phyloP scores from a whole-genome alignment of 2,797 vertebrate genomes.

The Phrynocephalus forsythii region DNA sequence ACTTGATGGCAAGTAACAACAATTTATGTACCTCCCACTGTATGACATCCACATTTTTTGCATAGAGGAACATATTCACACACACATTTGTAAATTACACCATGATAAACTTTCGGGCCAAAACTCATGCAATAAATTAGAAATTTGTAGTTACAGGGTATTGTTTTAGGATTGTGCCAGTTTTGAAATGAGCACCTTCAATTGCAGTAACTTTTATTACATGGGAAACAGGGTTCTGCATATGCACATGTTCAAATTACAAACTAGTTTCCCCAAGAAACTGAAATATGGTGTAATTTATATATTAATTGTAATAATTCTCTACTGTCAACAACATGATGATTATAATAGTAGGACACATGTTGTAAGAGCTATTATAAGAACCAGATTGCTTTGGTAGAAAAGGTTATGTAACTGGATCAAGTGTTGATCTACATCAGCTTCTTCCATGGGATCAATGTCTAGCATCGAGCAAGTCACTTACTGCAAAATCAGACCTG shows the following conservation, averaged over 20 bases:
- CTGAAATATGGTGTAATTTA: too few relatives aligned
- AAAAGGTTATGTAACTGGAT: not conserved
- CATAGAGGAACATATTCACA: conserved; percentile 13
- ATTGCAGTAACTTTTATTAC: not conserved
- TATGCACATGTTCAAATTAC: too few relatives aligned
- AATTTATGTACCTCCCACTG: not conserved
- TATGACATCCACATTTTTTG: not conserved
- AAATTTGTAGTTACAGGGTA: not conserved
- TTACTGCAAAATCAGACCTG: not conserved
- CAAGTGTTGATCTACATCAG: not conserved
- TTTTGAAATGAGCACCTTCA: not conserved
- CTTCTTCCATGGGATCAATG: not conserved
- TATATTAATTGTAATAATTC: too few relatives aligned
- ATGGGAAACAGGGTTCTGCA: too few relatives aligned
- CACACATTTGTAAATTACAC: not conserved
- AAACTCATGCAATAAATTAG: not conserved
- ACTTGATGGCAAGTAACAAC: too few relatives aligned
- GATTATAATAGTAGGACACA: not conserved
- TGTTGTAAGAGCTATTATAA: not conserved
- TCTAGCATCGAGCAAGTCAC: not conserved
- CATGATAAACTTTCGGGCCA: not conserved
- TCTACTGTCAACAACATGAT: not conserved
- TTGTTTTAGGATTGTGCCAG: not conserved
- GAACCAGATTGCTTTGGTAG: not conserved
- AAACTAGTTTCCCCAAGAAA: too few relatives aligned